Evolutionary conservation across 2,888 invertebrate species (phyloP).

Genomic region (Julus scanicus): DNA sequence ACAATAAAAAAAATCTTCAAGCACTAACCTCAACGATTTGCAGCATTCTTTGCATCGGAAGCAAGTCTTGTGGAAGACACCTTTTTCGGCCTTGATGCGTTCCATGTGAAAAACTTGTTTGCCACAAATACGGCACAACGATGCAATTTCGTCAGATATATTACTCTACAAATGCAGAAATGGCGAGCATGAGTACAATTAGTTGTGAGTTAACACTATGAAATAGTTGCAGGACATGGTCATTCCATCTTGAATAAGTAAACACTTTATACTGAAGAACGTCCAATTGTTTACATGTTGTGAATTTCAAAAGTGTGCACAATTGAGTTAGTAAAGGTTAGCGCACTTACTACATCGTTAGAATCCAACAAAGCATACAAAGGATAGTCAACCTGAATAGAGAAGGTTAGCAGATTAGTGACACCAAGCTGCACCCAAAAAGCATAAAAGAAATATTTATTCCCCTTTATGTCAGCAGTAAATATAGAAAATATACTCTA

Average conservation of each 20-base stretch:
- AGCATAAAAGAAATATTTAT: too few relatives aligned
- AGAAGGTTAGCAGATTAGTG: slow-evolving; percentile 44
- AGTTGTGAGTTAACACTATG: neutral
- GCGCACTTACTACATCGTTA: slow-evolving; percentile 59
- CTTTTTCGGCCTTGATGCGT: slow-evolving; percentile 89
- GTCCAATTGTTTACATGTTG: neutral
- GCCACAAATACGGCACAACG: slow-evolving; percentile 83
- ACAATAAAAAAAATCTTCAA: too few relatives aligned
- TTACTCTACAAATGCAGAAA: slow-evolving; percentile 48
- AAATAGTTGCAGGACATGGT: neutral
- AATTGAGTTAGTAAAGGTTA: slow-evolving; percentile 47
- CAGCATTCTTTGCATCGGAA: slow-evolving; percentile 93
- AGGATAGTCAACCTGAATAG: slow-evolving; percentile 59
- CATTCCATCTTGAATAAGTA: neutral
- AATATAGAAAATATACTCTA: too few relatives aligned
- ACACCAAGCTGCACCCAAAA: neutral
- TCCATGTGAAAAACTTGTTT: slow-evolving; percentile 97
- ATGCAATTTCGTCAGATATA: slow-evolving; percentile 63
- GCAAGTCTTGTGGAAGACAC: slow-evolving; percentile 93
- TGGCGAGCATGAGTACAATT: neutral
- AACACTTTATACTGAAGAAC: neutral
- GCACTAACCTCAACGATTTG: slow-evolving; percentile 86
- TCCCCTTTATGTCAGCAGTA: neutral
- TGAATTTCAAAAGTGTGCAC: neutral
- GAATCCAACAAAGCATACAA: slow-evolving; percentile 60